A percentile compares a stretch with the other conserved stretches of the same genome.
Conservation (phyloP, 2,797 vertebrate species). For the Naso thynnoides region DNA sequence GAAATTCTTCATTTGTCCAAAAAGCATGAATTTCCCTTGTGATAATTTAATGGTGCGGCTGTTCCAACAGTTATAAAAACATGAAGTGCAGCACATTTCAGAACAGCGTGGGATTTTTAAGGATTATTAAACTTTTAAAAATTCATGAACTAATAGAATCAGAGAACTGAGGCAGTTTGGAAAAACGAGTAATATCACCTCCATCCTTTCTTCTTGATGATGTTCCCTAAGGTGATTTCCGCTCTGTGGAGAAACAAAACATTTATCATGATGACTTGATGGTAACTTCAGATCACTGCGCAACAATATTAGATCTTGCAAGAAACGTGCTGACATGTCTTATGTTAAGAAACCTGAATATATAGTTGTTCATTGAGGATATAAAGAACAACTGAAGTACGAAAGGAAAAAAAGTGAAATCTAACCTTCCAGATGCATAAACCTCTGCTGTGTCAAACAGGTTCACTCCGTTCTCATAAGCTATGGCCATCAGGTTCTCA, state of each 20-base stretch:
- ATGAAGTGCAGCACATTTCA: conserved; percentile 35
- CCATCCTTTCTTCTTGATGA: conserved; percentile 94
- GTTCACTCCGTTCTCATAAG: conserved; percentile 87
- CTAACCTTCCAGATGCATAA: conserved; percentile 87
- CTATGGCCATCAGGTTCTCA: conserved; percentile 87
- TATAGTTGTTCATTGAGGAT: not conserved
- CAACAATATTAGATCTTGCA: conserved; percentile 12
- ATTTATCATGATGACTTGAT: conserved; percentile 13
- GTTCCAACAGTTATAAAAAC: conserved; percentile 35
- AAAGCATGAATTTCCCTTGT: conserved; percentile 44
- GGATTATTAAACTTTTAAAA: conserved; percentile 28
- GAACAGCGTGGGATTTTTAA: conserved; percentile 30
- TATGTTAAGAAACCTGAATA: conserved; percentile 1
- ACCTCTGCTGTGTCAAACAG: conserved; percentile 88
- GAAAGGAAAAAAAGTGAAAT: conserved; percentile 11
- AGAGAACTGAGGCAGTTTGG: conserved; percentile 40
- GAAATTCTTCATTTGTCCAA: conserved; percentile 21
- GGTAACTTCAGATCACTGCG: conserved; percentile 9
- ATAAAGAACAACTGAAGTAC: not conserved
- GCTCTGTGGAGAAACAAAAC: conserved; percentile 82
- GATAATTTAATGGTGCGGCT: conserved; percentile 33
- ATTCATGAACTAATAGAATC: conserved; percentile 27
- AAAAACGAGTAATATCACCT: conserved; percentile 82
- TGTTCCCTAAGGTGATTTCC: conserved; percentile 91
- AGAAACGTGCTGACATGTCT: not conserved